A percentile compares a stretch with the other conserved stretches of the same genome.
Evolutionary conservation across 2,888 invertebrate genomes (phyloP).

Genomic region (Lordiphosa fenestrarum): DNA sequence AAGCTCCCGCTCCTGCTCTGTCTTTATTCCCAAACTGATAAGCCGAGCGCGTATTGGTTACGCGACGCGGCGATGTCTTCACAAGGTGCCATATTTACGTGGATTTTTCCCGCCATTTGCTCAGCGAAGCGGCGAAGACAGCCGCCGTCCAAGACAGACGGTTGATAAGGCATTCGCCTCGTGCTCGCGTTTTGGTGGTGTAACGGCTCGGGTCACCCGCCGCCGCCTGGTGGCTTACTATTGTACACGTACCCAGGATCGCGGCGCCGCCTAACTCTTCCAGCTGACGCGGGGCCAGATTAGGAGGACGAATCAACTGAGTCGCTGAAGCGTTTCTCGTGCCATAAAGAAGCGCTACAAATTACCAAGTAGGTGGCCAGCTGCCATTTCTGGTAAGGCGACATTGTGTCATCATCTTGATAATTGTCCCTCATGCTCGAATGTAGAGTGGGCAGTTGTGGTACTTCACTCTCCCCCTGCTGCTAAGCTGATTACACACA

Average conservation of each 20-base stretch:
- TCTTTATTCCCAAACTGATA: too few relatives aligned
- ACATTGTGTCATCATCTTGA: conserved; percentile 65
- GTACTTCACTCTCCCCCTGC: background rate
- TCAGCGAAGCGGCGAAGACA: conserved; percentile 63
- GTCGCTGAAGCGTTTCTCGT: conserved; percentile 57
- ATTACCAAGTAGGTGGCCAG: conserved; percentile 40
- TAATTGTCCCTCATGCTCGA: conserved; percentile 23
- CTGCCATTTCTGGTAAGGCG: conserved; percentile 49
- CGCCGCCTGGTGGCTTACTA: conserved; percentile 19
- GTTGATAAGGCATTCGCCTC: conserved; percentile 29
- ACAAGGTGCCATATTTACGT: conserved; percentile 1
- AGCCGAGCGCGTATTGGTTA: too few relatives aligned
- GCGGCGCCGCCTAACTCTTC: conserved; percentile 37
- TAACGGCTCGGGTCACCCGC: conserved; percentile 14
- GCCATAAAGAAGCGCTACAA: conserved; percentile 28
- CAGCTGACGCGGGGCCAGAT: conserved; percentile 54
- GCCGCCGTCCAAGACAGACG: conserved; percentile 48
- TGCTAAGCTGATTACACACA: conserved; percentile 3
- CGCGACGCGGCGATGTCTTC: too few relatives aligned
- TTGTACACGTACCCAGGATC: conserved; percentile 1
- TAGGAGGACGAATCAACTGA: conserved; percentile 56
- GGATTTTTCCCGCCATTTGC: conserved; percentile 65
- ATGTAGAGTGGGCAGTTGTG: conserved; percentile 2
- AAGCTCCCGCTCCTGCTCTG: conserved; percentile 1
- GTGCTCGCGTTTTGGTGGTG: conserved; percentile 1